Evolutionary conservation across 35 echinoderm and acorn worm species (phyloP).

Genomic region (Apostichopus californicus): DNA sequence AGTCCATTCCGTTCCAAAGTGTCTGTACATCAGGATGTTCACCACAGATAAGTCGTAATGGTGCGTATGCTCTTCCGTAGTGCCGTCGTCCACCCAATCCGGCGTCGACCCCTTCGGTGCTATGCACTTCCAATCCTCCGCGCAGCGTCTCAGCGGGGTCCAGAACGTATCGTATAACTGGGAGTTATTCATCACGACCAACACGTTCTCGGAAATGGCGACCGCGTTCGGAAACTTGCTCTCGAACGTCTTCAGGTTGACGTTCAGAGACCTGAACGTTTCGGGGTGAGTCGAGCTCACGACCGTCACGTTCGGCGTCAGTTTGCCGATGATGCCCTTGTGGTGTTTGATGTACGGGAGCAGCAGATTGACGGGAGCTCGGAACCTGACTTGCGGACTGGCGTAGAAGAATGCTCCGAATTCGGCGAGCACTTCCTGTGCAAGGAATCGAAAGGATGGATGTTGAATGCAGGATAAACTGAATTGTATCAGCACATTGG

Average conservation of each 20-base stretch:
- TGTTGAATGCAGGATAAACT: too few relatives aligned
- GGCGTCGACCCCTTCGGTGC: constrained; percentile 67
- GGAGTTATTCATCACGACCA: constrained; percentile 69
- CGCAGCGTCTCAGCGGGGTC: constrained; percentile 64
- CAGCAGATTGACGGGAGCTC: constrained; percentile 85
- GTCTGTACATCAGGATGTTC: constrained; percentile 73
- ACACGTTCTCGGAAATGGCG: constrained; percentile 57
- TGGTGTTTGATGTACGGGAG: constrained; percentile 75
- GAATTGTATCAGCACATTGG: too few relatives aligned
- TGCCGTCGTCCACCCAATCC: constrained; percentile 9
- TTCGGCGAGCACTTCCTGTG: constrained; percentile 77
- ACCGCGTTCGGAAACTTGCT: constrained; percentile 60
- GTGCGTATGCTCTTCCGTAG: constrained; percentile 60
- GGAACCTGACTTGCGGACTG: constrained; percentile 76
- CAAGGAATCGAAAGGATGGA: not conserved
- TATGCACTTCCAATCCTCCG: constrained; percentile 68
- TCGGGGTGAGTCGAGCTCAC: constrained; percentile 68
- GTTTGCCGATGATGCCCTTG: constrained; percentile 67
- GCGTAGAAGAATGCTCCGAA: constrained; percentile 84
- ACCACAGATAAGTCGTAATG: constrained; percentile 76
- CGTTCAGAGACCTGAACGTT: constrained; percentile 46
- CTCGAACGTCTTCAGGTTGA: constrained; percentile 41
- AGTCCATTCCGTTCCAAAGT: constrained; percentile 71
- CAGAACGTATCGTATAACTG: constrained; percentile 61
- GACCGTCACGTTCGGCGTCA: constrained; percentile 50